Base-by-base conservation (phyloP, 1,140 invertebrate genomes). In the Carcinoscorpius rotundicauda region DNA sequence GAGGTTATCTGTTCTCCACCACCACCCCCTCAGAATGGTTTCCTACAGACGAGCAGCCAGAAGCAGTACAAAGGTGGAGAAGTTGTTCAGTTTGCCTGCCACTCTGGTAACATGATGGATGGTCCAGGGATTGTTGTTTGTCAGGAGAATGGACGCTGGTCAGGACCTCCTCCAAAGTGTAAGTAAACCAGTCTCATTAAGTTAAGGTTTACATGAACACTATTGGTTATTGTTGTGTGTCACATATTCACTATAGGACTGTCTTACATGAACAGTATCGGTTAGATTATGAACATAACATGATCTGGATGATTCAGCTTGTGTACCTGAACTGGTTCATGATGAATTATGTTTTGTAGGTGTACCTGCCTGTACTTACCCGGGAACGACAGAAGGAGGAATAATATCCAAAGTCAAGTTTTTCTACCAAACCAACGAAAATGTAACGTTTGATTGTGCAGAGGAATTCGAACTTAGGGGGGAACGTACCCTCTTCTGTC, bases 111-210 rank as follows among this genome's bases (percentile, higher is more conserved):
- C 77, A 91, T 92, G 82, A 85, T 93, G 80, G 86, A 91, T 75
- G 91, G 91, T 4, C 82, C 87, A 72, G 85, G 86, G 8, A 87
- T 89, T 68, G 83, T 91, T 55, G 85, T 87, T 9, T 95, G 92
- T 77, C 87, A 91, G 78, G 89, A 93, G 75, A 91, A 85, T 77
- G 89, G 89, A 48, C 79, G 87, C 62, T 95, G 92, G 92, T 90
- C 87, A 52, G 84, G 87, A 65, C 82, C 84, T 51, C 78, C 87
- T 48, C 90, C 91, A 49, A 88, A 87, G 77, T 94, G 91, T 86
- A 78, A 83, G 82, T 4, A 2, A 29, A 29, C 29, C 29, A 29
- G 29, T 29, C 29, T 29, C 29, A 29, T 29, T 29, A 29, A 29
- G 29, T 29, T 29, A 29, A 29, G 29, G 29, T 29, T 29, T 29